Evolutionary conservation across 1,140 invertebrate species (phyloP).

Genomic region (Radopholus similis): DNA sequence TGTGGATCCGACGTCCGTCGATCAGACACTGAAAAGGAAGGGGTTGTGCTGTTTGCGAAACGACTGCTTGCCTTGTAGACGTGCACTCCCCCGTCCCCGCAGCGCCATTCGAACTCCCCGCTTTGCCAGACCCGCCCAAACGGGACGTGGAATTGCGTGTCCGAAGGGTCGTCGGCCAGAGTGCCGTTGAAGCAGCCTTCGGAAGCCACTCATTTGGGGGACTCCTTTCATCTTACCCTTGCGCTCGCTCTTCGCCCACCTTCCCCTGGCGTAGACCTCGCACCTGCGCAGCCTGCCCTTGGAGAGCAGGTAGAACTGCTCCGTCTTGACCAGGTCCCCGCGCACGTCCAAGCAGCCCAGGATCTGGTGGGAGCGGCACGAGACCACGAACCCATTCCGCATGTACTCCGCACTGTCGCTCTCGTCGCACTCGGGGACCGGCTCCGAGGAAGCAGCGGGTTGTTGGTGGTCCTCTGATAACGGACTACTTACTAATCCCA

Average conservation of each 20-base stretch:
- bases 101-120: constrained; percentile 29
- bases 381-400: constrained; percentile 20
- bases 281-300: constrained; percentile 22
- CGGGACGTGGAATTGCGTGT: constrained; percentile 27
- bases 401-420: constrained; percentile 29
- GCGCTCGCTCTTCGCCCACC: constrained; percentile 41
- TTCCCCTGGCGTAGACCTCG: constrained; percentile 30
- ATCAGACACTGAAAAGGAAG: constrained; percentile 2
- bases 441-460: background rate
- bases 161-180: constrained; percentile 33
- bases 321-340: constrained; percentile 38
- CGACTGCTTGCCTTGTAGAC: constrained; percentile 30
- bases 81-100: constrained; percentile 39
- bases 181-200: constrained; percentile 47
- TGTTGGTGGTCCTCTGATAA: background rate
- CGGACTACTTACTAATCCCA: background rate
- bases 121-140: constrained; percentile 29
- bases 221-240: constrained; percentile 20
- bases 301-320: constrained; percentile 32
- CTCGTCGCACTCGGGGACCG: constrained; percentile 25
- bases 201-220: background rate
- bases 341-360: constrained; percentile 36
- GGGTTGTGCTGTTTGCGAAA: background rate
- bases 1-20: constrained; percentile 8
- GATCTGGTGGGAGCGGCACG: constrained; percentile 29